phyloP scores from a whole-genome alignment of 2,113 vertebrate species.

The Centropus unirufus region DNA sequence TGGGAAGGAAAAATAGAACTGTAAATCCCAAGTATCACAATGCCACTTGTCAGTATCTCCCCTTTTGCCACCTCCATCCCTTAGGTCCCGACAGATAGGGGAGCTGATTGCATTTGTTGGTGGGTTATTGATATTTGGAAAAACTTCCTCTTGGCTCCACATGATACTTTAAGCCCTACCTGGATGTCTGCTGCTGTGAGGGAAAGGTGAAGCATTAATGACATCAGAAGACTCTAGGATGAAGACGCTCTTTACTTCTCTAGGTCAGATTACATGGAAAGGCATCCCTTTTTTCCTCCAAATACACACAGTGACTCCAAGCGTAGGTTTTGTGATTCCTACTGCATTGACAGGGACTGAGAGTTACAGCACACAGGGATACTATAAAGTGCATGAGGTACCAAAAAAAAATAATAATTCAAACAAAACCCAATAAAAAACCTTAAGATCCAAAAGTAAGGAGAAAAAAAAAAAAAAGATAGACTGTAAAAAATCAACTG shows the following conservation, averaged over 20 bases:
- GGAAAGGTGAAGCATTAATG: neutral
- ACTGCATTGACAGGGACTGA: neutral
- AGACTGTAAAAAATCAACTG: neutral
- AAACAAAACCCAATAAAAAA: neutral
- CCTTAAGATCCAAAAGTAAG: neutral
- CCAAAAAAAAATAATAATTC: neutral
- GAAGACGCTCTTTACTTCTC: neutral
- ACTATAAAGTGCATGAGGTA: neutral
- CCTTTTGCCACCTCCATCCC: neutral
- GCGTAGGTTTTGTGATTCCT: neutral
- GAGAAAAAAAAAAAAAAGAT: neutral
- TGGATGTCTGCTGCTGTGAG: neutral
- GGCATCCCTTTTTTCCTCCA: neutral
- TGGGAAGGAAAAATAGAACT: neutral
- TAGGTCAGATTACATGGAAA: neutral
- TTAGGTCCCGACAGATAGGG: rapidly evolving
- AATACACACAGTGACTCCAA: neutral
- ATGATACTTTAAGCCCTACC: neutral
- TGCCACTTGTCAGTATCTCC: neutral
- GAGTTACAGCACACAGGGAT: neutral
- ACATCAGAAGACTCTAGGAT: neutral
- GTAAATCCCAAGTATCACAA: neutral
- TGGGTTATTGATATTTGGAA: neutral
- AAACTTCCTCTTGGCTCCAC: neutral
- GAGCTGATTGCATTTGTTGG: neutral